phyloP scores from a whole-genome alignment of 2,797 vertebrate species.

The Phalanger gymnotis region DNA sequence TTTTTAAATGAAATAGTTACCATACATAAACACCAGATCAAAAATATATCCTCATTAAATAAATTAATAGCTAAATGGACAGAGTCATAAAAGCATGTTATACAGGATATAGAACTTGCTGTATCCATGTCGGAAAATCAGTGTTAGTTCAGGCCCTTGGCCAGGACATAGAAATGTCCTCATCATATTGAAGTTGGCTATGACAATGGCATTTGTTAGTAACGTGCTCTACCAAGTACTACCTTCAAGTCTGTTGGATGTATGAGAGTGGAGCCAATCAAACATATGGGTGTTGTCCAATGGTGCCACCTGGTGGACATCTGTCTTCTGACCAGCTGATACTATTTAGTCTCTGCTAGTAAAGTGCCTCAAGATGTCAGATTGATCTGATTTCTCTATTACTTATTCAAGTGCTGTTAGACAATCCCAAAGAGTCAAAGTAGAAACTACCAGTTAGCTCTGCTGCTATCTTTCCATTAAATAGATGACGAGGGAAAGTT shows the following conservation, averaged over 20 bases:
- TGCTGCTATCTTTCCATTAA: not conserved
- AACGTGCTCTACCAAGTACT: not conserved
- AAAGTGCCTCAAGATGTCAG: not conserved
- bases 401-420: rapidly evolving
- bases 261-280: rapidly evolving
- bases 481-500: not conserved
- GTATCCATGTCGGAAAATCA: not conserved
- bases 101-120: not conserved
- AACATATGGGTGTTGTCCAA: slow-evolving; percentile 66
- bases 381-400: not conserved
- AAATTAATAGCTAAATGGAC: not conserved
- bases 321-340: rapidly evolving
- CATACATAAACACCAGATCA: not conserved
- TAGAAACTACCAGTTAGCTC: not conserved
- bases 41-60: slow-evolving; percentile 7
- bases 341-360: not conserved
- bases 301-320: slow-evolving; percentile 78
- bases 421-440: not conserved
- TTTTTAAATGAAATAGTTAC: not conserved
- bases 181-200: not conserved
- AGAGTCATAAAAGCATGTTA: not conserved
- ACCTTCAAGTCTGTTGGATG: rapidly evolving
- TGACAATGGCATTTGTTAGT: not conserved
- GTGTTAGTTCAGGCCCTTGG: not conserved
- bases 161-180: not conserved